phyloP scores from a whole-genome alignment of 2,888 invertebrate species.

The Chloroclystis v-ata region DNA sequence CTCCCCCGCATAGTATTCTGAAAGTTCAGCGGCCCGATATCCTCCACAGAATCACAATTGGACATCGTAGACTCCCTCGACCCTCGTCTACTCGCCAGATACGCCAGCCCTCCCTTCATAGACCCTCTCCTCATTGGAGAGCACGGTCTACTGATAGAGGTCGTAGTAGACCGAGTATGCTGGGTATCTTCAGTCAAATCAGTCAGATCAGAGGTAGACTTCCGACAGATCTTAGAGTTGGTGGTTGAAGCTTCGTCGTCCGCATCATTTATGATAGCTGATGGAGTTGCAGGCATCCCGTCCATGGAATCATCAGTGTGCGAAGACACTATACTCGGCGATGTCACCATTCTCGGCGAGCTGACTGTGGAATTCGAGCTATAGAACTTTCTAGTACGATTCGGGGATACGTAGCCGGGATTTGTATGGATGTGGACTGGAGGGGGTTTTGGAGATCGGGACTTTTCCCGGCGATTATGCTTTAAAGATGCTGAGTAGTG shows the following conservation, averaged over 20 bases:
- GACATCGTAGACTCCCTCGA: slow-evolving; percentile 87
- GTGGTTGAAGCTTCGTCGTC: slow-evolving; percentile 69
- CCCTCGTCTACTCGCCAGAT: slow-evolving; percentile 90
- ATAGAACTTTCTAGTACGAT: slow-evolving; percentile 62
- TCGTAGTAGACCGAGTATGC: slow-evolving; percentile 73
- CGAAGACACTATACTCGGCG: slow-evolving; percentile 72
- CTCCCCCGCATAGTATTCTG: slow-evolving; percentile 86
- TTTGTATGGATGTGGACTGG: slow-evolving; percentile 80
- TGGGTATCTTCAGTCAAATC: slow-evolving; percentile 80
- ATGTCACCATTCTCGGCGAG: slow-evolving; percentile 62
- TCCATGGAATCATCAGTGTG: slow-evolving; percentile 70
- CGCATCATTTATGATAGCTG: slow-evolving; percentile 60
- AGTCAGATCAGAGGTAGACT: slow-evolving; percentile 86
- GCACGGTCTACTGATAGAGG: slow-evolving; percentile 79
- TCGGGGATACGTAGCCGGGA: slow-evolving; percentile 79
- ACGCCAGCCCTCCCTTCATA: slow-evolving; percentile 84
- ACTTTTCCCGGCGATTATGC: slow-evolving; percentile 63
- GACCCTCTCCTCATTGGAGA: slow-evolving; percentile 84
- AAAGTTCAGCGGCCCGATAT: slow-evolving; percentile 88
- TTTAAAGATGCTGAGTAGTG: slow-evolving; percentile 67
- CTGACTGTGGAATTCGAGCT: slow-evolving; percentile 69
- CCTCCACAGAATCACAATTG: slow-evolving; percentile 82
- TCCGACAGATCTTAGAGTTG: slow-evolving; percentile 78
- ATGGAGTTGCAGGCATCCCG: slow-evolving; percentile 63
- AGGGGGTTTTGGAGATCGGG: slow-evolving; percentile 69